Evolutionary conservation across 2,888 invertebrate species (phyloP), one percentile per base, ranked within the genome.

Genomic region (Cephus rjabovi): DNA sequence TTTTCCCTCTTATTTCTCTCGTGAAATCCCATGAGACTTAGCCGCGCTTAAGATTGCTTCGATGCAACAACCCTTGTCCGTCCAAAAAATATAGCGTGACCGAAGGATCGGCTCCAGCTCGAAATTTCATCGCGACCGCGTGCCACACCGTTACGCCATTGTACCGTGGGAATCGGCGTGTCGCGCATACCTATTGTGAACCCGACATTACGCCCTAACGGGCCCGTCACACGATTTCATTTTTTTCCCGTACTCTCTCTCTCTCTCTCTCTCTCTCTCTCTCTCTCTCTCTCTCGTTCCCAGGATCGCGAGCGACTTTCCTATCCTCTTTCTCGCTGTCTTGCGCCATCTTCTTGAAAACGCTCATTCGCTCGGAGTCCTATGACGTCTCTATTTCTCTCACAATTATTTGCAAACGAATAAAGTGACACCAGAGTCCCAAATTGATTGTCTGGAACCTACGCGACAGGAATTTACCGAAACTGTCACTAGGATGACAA

Each of bases 1-100:
- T 76, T 69, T 76, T 37, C 6, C 70, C 34, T 69, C 35, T 73
- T 71, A 69, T 73, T 77, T 68, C 34, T 69, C 40, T 12, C 78
- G 30, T 69, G 37, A 35, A 9, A 1, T 2, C 56, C 15, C 23
- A 23, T 23, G 56, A 23, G 23, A 56, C 2, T 56, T 9, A 9
- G 56, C 23, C 23, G 23, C 56, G 56, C 15, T 6, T 56, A 56
- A 23, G 23, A 23, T 56, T 56, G 56, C 56, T 2, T 56, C 15
- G 9, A 56, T 23, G 23, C 1, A 23, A 23, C 56, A 56, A 56
- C 23, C 56, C 56, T 56, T 9, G 56, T 56, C 23, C 23, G 23
- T 56, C 23, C 23, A 56, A 56, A 56, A 6, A 23, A 23, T 56
- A 56, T 56, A 23, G 9, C 56, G 56, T 23, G 56, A 23, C 56